These are phyloP conservation scores for Slavum lentiscoides DNA, from an alignment of 2,888 invertebrate genomes.

Conservation along the genomic window DNA sequence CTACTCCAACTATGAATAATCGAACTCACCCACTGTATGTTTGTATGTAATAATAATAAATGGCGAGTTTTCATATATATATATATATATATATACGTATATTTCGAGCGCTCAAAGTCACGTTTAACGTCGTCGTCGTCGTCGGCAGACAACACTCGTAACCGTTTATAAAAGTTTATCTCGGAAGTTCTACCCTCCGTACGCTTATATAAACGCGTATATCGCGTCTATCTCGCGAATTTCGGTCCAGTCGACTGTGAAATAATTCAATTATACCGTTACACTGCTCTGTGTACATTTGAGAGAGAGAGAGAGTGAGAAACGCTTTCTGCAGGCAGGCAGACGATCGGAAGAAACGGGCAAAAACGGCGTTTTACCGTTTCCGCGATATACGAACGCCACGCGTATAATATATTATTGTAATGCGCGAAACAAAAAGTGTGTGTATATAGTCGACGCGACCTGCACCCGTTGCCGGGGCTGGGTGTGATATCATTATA, in stretches of 20 bases:
- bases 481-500: too few relatives aligned
- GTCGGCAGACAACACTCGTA: not conserved
- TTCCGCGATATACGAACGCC: not conserved
- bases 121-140: conserved; percentile 14
- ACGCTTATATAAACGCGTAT: not conserved
- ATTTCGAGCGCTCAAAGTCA: not conserved
- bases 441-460: not conserved
- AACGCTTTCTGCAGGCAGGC: too few relatives aligned
- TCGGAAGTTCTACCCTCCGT: not conserved
- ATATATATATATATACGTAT: too few relatives aligned
- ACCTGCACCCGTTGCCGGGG: too few relatives aligned
- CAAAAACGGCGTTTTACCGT: not conserved
- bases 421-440: not conserved
- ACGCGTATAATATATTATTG: not conserved
- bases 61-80: too few relatives aligned
- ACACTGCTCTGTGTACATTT: too few relatives aligned
- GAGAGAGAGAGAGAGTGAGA: not conserved
- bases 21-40: too few relatives aligned
- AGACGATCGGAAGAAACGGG: not conserved
- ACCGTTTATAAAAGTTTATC: conserved; percentile 22
- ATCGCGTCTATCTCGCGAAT: not conserved
- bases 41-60: not conserved
- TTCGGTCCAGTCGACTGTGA: conserved; percentile 28
- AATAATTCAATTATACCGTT: conserved; percentile 35
- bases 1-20: too few relatives aligned